These are phyloP conservation scores for Novumbra hubbsi DNA, from an alignment of 2,797 vertebrate genomes.

Conservation along the genomic window DNA sequence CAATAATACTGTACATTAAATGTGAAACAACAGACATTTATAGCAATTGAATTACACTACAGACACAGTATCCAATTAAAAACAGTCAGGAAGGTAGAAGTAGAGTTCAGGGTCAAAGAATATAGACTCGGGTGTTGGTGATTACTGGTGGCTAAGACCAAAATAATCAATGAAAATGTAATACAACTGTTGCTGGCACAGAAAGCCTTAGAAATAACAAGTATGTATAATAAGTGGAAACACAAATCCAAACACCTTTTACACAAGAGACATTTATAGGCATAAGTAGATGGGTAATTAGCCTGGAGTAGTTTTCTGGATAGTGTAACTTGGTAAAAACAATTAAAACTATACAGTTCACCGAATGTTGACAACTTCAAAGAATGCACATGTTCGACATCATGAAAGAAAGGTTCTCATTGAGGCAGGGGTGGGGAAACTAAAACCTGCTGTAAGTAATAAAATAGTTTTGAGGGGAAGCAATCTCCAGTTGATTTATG, in stretches of 20 bases:
- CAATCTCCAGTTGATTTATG: too few relatives aligned
- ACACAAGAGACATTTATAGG: neutral
- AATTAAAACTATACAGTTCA: too few relatives aligned
- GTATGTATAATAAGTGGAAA: neutral
- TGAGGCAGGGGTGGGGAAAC: too few relatives aligned
- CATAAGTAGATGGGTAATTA: neutral
- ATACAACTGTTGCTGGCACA: neutral
- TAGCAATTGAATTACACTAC: neutral
- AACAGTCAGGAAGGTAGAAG: neutral
- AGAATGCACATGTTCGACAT: too few relatives aligned
- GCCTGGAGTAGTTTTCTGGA: too few relatives aligned
- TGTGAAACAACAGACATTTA: neutral
- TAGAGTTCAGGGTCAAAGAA: neutral
- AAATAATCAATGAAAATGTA: neutral
- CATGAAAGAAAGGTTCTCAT: too few relatives aligned
- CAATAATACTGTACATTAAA: constrained; percentile 10
- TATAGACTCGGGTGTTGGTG: neutral
- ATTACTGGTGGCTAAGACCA: neutral
- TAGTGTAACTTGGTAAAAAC: too few relatives aligned
- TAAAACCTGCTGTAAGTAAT: too few relatives aligned
- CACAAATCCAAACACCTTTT: constrained; percentile 3
- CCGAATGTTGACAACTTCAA: too few relatives aligned
- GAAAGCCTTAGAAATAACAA: neutral
- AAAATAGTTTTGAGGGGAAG: too few relatives aligned
- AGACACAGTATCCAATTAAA: neutral